Base-by-base conservation (phyloP, 2,888 invertebrate genomes). In the Coleophora deauratella region DNA sequence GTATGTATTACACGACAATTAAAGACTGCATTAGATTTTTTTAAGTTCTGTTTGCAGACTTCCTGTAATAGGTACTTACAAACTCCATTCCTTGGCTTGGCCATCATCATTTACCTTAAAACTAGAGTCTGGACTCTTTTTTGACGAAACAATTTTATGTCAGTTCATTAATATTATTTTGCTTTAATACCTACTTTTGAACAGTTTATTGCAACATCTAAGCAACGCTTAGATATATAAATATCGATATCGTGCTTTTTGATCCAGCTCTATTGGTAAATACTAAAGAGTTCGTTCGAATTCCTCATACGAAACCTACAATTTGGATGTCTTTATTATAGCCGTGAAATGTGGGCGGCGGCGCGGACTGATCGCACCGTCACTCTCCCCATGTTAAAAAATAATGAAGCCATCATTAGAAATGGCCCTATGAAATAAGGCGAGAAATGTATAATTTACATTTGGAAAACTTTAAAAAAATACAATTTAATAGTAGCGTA, bases 261-360 rank as follows among this genome's bases (percentile, higher is more conserved):
- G 3, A 21, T 21, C 21, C 21, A 21, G 21, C 21, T 21, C 21
- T 21, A 21, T n/a, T n/a, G 21, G 6, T 9, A 9, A 33, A 12
- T 12, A 9, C 14, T 37, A 30, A 30, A 35, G 27, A 9, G n/a
- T 10, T 33, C 2, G n/a, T 27, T 37, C 12, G 10, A 32, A 3
- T 27, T 10, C 2, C n/a, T 9, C 9, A 49, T 51, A 46, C 44
- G 41, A 57, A 72, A 62, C 76, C 68, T 43, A 41, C 59, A 77
- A 75, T 79, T 79, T 72, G 50, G 50, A 74, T 60, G 75, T 76
- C 74, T 72, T 57, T 72, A 66, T 75, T 75, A 68, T 54, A 60
- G 46, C 62, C 58, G 71, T 49, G 58, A 74, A 73, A 66, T 62
- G 70, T 54, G 63, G 79, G 78, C 66, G 80, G 59, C 66, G 80